Conservation (phyloP, 1,140 invertebrate genomes). For the Platorchestia sp. region DNA sequence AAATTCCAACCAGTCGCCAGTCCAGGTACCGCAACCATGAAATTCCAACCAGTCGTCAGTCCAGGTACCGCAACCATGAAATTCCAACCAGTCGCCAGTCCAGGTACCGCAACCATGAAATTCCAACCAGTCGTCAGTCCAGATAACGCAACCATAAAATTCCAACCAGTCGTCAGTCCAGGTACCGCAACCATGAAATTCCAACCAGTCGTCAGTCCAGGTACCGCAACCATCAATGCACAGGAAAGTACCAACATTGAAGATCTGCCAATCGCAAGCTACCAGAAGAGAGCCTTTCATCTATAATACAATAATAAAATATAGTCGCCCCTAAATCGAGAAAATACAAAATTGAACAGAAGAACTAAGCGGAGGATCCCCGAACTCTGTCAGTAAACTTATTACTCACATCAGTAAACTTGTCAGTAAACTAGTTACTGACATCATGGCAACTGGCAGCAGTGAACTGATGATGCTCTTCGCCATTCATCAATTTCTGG, state of each 20-base stretch:
- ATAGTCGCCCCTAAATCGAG: background rate
- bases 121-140: background rate
- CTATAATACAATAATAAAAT: background rate
- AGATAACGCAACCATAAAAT: background rate
- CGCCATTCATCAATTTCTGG: background rate
- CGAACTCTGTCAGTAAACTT: background rate
- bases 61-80: background rate
- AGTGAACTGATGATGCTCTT: background rate
- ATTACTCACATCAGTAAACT: background rate
- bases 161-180: background rate
- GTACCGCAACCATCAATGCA: no score
- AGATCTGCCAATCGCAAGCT: background rate
- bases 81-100: background rate
- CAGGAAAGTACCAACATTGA: background rate
- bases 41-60: background rate
- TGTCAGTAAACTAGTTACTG: background rate
- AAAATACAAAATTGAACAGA: background rate
- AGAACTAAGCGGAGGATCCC: background rate
- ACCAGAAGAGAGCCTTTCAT: background rate
- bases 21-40: background rate
- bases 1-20: background rate
- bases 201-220: no score
- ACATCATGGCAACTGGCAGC: background rate
- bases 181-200: background rate
- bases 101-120: background rate